Percentiles rank a stretch among this genome's conserved stretches.
phyloP scores from a whole-genome alignment of 2,113 vertebrate species.

The Butorides virescens region DNA sequence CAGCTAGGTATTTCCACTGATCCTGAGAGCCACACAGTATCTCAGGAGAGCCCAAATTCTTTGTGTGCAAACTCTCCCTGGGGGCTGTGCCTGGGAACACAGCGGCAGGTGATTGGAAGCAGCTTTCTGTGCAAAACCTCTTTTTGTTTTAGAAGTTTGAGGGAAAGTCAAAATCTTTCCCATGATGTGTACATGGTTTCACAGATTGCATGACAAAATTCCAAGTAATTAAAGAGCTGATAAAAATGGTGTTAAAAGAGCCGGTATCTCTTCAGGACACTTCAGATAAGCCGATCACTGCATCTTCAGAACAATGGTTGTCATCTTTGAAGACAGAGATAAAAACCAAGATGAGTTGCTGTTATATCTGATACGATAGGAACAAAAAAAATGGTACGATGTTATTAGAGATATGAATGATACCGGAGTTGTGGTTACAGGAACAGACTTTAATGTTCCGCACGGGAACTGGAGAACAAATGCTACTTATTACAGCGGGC shows the following conservation, averaged over 20 bases:
- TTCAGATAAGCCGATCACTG: slow-evolving; percentile 19
- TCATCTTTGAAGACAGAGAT: slow-evolving; percentile 57
- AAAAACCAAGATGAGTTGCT: slow-evolving; percentile 16
- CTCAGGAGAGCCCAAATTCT: background rate
- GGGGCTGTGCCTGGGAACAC: background rate
- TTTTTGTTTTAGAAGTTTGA: background rate
- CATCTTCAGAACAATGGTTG: slow-evolving; percentile 38
- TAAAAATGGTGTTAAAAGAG: slow-evolving; percentile 18
- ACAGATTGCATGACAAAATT: slow-evolving; percentile 22
- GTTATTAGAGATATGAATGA: slow-evolving; percentile 31
- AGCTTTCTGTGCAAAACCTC: background rate
- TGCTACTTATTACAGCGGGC: background rate
- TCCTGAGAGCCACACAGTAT: background rate
- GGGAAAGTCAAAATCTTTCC: background rate
- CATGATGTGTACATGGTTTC: background rate
- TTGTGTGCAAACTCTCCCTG: background rate
- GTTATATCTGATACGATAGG: background rate
- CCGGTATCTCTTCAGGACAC: slow-evolving; percentile 5
- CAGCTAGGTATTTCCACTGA: background rate
- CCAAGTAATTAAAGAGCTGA: slow-evolving; percentile 42
- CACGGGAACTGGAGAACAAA: slow-evolving; percentile 8
- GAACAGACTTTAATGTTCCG: background rate
- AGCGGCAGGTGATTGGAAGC: background rate
- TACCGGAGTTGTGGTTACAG: background rate
- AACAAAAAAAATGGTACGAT: slow-evolving; percentile 20